Percentiles rank a stretch among this genome's conserved stretches.
Evolutionary conservation across 2,797 vertebrate genomes (phyloP).

Genomic region (Cyclura pinguis): DNA sequence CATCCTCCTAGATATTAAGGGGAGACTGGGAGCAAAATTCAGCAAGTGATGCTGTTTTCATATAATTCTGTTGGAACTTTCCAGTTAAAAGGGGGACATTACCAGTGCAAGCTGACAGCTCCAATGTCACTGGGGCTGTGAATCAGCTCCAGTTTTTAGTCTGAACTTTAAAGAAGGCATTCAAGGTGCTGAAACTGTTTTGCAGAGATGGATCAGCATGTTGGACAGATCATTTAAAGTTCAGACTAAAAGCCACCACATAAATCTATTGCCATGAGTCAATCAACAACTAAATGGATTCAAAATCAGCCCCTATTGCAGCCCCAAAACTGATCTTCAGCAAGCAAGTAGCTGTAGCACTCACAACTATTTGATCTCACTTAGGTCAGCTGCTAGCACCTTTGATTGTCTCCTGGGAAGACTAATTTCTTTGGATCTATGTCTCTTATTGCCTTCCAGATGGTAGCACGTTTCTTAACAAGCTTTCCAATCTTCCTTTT

Average conservation of each 20-base stretch:
- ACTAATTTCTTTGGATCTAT: constrained; percentile 44
- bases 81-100: not conserved
- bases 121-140: no score
- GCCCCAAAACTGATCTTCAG: not conserved
- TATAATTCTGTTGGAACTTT: not conserved
- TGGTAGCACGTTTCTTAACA: constrained; percentile 64
- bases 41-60: not conserved
- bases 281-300: not conserved
- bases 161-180: no score
- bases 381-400: constrained; percentile 39
- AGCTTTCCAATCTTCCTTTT: constrained; percentile 55
- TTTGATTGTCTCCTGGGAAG: constrained; percentile 51
- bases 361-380: not conserved
- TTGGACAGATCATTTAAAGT: no score
- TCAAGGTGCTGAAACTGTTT: no score
- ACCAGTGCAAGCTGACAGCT: no score
- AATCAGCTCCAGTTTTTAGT: no score
- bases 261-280: not conserved
- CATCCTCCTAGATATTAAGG: no score
- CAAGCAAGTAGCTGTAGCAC: constrained; percentile 24
- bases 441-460: constrained; percentile 64
- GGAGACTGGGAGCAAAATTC: not conserved
- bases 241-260: no score
- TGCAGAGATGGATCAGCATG: no score
- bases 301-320: not conserved